Conservation (phyloP, 2,888 invertebrate species). For the Leptopilina syphax region DNA sequence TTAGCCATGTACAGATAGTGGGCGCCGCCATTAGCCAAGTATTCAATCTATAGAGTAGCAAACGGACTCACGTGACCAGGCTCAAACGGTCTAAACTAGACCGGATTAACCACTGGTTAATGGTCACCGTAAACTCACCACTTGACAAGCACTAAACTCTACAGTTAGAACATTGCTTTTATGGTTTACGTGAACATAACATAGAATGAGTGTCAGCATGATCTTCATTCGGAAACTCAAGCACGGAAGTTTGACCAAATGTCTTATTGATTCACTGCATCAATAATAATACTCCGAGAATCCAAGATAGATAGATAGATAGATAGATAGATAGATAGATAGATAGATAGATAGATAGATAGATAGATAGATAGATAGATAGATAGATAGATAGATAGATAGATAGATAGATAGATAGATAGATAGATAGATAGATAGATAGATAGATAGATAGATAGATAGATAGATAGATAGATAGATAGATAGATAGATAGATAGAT, state of each 20-base stretch:
- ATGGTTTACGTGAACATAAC: conserved; percentile 62
- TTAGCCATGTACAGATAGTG: conserved; percentile 55
- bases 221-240: conserved; percentile 32
- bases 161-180: conserved; percentile 65
- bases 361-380: too few relatives aligned
- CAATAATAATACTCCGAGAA: conserved; percentile 12
- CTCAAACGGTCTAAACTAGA: conserved; percentile 61
- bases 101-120: conserved; percentile 58
- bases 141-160: conserved; percentile 44
- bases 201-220: too few relatives aligned
- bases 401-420: too few relatives aligned
- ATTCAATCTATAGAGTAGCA: conserved; percentile 67
- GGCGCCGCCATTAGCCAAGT: conserved; percentile 63
- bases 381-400: too few relatives aligned
- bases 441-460: too few relatives aligned
- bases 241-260: conserved; percentile 20
- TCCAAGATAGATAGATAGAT: too few relatives aligned
- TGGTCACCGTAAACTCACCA: conserved; percentile 49
- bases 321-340: too few relatives aligned
- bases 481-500: too few relatives aligned
- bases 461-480: too few relatives aligned
- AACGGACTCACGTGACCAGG: conserved; percentile 64
- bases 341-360: too few relatives aligned
- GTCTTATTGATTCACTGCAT: conserved; percentile 11
- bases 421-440: too few relatives aligned